Percentiles rank a stretch among this genome's conserved stretches.
Conservation (phyloP, 2,888 invertebrate species). For the Asteroscopus sphinx region DNA sequence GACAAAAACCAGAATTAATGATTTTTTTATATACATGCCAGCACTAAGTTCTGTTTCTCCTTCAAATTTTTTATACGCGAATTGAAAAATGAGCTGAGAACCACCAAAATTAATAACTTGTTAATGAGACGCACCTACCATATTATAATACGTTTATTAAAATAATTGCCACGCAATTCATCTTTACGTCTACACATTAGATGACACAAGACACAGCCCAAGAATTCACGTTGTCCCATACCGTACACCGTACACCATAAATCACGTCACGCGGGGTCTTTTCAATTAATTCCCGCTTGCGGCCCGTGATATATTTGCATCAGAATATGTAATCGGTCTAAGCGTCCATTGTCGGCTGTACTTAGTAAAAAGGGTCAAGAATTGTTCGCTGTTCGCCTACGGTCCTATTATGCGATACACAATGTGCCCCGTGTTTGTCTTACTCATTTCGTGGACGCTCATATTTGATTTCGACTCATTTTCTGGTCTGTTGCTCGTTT, state of each 20-base stretch:
- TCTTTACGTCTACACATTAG: constrained; percentile 38
- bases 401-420: constrained; percentile 75
- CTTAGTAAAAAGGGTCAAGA: constrained; percentile 73
- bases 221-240: constrained; percentile 47
- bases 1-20: no score
- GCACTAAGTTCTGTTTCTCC: no score
- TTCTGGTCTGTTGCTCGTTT: constrained; percentile 62
- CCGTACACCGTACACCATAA: constrained; percentile 51
- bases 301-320: constrained; percentile 66
- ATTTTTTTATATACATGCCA: no score
- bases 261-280: constrained; percentile 67
- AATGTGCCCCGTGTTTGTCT: constrained; percentile 77
- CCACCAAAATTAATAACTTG: background rate
- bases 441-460: constrained; percentile 77
- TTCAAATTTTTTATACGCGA: no score
- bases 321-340: constrained; percentile 66
- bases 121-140: background rate
- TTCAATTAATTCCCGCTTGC: constrained; percentile 68
- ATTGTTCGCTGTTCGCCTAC: constrained; percentile 58
- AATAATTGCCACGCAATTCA: constrained; percentile 38
- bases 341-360: constrained; percentile 63
- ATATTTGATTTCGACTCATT: constrained; percentile 83
- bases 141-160: constrained; percentile 24
- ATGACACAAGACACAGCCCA: constrained; percentile 49
- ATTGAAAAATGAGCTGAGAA: background rate